Evolutionary conservation across 64 coral and sea anemone genomes (phyloP).

Genomic region (Dendronephthya gigantea): DNA sequence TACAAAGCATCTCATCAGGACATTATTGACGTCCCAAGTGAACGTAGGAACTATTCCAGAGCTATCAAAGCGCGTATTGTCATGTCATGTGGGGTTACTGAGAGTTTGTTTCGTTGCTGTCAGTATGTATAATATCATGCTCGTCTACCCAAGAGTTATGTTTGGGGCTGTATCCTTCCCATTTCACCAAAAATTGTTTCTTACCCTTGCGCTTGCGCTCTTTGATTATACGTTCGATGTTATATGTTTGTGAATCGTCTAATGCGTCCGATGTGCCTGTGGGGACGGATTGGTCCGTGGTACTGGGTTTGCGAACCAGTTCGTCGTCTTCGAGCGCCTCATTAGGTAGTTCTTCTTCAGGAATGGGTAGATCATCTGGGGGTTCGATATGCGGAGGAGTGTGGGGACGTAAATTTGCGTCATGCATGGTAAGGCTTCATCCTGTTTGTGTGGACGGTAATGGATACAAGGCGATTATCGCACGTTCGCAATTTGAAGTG

Average conservation of each 20-base stretch:
- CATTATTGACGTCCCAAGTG: no score
- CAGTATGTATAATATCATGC: background rate
- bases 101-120: background rate
- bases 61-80: no score
- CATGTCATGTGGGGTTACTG: no score
- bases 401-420: no score
- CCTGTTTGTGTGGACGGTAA: background rate
- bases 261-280: background rate
- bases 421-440: conserved; percentile 16
- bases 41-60: no score
- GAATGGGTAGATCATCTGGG: background rate
- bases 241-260: background rate
- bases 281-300: background rate
- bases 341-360: background rate
- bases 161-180: background rate
- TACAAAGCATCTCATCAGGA: no score
- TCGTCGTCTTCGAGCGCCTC: background rate
- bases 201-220: background rate
- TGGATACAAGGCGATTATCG: background rate
- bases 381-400: background rate
- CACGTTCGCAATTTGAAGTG: background rate
- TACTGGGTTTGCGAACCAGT: background rate
- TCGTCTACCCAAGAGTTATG: background rate
- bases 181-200: background rate
- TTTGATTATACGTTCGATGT: background rate